These are phyloP conservation scores for Leptodactylus fuscus DNA, from an alignment of 2,113 vertebrate species.

Conservation along the genomic window DNA sequence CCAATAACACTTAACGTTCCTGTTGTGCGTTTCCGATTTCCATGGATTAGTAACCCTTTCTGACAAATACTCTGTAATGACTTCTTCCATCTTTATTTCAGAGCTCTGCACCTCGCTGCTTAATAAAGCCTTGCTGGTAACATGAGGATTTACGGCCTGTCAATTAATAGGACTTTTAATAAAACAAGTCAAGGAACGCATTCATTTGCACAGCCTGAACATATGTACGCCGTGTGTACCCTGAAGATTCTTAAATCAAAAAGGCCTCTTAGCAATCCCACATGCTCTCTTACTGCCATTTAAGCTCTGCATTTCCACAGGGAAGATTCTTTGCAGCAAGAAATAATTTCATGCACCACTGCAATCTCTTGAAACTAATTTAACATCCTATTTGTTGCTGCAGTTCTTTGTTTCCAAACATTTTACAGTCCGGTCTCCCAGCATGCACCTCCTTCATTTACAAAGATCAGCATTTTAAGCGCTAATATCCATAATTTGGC, in stretches of 20 bases:
- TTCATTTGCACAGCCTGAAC: constrained; percentile 22
- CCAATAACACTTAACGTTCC: neutral
- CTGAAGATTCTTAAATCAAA: constrained; percentile 53
- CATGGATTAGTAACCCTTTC: neutral
- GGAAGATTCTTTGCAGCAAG: constrained; percentile 77
- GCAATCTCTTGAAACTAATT: constrained; percentile 83
- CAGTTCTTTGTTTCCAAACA: constrained; percentile 66
- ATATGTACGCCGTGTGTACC: constrained; percentile 29
- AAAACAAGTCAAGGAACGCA: constrained; percentile 26
- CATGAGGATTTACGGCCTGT: neutral
- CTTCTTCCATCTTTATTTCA: neutral
- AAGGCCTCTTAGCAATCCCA: constrained; percentile 51
- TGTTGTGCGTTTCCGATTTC: neutral
- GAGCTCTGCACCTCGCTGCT: neutral
- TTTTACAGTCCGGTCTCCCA: constrained; percentile 59
- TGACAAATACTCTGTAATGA: neutral
- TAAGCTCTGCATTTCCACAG: constrained; percentile 67
- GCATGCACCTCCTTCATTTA: constrained; percentile 42
- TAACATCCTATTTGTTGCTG: constrained; percentile 73
- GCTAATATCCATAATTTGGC: constrained; percentile 61
- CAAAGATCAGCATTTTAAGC: constrained; percentile 57
- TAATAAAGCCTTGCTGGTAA: constrained; percentile 15
- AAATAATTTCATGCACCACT: constrained; percentile 88
- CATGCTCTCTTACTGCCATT: constrained; percentile 69
- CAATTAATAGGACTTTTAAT: constrained; percentile 48